Base-by-base conservation (phyloP, 1,140 invertebrate species). In the Pogonognathellus flavescens region DNA sequence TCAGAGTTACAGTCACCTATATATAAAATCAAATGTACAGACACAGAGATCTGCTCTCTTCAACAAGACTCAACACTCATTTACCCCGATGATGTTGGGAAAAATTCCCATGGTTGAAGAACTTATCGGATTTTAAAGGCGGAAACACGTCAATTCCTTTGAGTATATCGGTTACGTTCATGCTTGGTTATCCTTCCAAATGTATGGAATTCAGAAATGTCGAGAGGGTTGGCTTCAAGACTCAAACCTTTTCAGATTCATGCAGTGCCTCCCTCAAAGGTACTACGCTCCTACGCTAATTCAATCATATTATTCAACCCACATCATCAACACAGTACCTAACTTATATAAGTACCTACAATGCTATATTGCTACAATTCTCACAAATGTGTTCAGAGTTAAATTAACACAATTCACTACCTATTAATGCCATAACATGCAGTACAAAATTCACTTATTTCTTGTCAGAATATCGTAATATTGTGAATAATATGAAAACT, bases 101-200 rank as follows among this genome's bases (percentile, higher is more conserved):
- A 41, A 41, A 41, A 41, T 41, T 76, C 70, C 31, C 70, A 41
- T 76, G 13, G 41, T 31, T 76, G n/a, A 16, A 76, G 13, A 76
- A 76, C 49, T 76, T 76, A 76, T 76, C 49, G n/a, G 70, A 76
- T 41, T 76, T 76, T 76, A 31, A 76, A 31, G 41, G 70, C 25
- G 70, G 70, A 76, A 76, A 76, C 41, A 76, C 70, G 25, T 31
- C 70, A 76, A 76, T 76, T 76, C 70, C 70, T 76, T 76, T 76
- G 70, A 76, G 70, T 76, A 76, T 76, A 76, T 76, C 31, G 25
- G 22, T 76, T 76, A 50, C 49, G 14, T 76, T 76, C 70, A 76
- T 76, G 70, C 31, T 76, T 76, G 31, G 70, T 31, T 41, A 41
- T 76, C 41, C 70, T 76, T 76, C 49, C 70, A 50, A 76, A 50